Evolutionary conservation across 2,888 invertebrate genomes (phyloP).

Genomic region (Coremacera marginata): DNA sequence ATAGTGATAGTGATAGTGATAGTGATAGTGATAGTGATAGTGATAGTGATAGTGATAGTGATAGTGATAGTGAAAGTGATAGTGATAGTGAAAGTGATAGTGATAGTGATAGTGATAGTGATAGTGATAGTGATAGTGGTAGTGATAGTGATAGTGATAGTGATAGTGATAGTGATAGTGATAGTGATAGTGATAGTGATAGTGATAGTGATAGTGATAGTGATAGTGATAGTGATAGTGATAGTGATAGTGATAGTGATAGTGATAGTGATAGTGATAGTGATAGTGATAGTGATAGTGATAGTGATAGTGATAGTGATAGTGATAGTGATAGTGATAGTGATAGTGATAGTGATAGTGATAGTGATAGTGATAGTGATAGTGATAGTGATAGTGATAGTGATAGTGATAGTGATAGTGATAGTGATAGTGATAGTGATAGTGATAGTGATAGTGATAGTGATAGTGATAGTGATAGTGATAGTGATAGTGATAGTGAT

Average conservation of each 20-base stretch:
- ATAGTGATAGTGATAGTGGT: conserved; percentile 6
- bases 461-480: no score
- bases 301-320: conserved; percentile 6
- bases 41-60: background rate
- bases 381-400: no score
- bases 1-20: conserved; percentile 2
- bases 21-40: background rate
- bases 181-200: conserved; percentile 6
- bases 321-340: background rate
- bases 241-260: conserved; percentile 9
- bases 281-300: conserved; percentile 6
- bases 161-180: conserved; percentile 5
- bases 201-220: conserved; percentile 9
- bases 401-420: no score
- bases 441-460: no score
- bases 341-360: no score
- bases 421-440: no score
- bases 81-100: conserved; percentile 11
- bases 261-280: conserved; percentile 6
- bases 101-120: conserved; percentile 10
- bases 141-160: conserved; percentile 11
- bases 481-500: no score
- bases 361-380: no score
- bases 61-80: conserved; percentile 7
- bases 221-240: background rate